Percentiles rank a stretch among this genome's conserved stretches.
These are phyloP conservation scores for Malurus elegans DNA, from an alignment of 2,113 vertebrate species.

Conservation along the genomic window DNA sequence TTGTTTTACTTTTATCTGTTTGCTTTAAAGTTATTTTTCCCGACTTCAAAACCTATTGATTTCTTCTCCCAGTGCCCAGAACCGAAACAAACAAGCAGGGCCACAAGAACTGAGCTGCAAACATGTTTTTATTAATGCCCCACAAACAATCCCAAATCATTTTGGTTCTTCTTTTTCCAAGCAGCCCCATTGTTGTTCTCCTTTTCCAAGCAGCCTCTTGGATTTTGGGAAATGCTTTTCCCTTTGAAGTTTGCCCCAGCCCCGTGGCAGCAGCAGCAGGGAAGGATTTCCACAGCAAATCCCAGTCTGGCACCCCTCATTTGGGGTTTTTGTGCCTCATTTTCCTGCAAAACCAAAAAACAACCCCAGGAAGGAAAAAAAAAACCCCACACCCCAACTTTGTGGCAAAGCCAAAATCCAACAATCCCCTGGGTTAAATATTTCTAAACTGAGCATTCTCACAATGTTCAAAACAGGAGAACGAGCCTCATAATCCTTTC, in stretches of 20 bases:
- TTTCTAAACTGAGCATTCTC: background rate
- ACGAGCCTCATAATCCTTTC: rapidly evolving
- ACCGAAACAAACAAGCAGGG: background rate
- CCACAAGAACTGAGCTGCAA: background rate
- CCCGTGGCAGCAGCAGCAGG: background rate
- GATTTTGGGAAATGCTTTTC: background rate
- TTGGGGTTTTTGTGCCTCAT: background rate
- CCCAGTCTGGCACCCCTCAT: background rate
- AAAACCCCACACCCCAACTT: too few species aligned
- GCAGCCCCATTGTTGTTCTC: background rate
- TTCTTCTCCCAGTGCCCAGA: background rate
- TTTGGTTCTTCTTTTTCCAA: background rate
- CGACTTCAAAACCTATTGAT: background rate
- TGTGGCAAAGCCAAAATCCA: background rate
- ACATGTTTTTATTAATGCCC: background rate
- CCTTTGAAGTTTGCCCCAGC: background rate
- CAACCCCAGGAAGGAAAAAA: background rate
- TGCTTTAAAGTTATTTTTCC: conserved; percentile 8
- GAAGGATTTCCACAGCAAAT: background rate
- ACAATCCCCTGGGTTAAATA: rapidly evolving
- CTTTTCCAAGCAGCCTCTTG: background rate
- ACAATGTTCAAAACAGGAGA: background rate
- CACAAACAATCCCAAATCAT: background rate
- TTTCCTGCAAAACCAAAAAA: background rate
- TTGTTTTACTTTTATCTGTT: background rate